Base-by-base conservation (phyloP, 2,888 invertebrate species). In the Plebejus melissa region DNA sequence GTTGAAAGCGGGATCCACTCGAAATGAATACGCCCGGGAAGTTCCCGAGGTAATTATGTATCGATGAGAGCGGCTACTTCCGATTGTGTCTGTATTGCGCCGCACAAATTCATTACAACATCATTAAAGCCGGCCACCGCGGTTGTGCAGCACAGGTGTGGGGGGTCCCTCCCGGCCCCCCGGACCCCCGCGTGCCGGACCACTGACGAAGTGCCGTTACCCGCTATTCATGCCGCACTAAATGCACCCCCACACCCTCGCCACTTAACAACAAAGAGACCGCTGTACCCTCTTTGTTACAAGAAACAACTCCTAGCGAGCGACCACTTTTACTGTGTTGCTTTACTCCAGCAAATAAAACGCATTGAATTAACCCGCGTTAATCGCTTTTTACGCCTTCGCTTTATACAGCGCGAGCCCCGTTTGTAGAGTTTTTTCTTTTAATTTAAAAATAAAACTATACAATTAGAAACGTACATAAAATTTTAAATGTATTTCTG, bases 201-300 rank as follows among this genome's bases (percentile, higher is more conserved):
- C 89, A 85, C 87, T 91, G 91, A 91, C 91, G 90, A 89, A 91
- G 91, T 92, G 91, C 91, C 91, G 90, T 90, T 90, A 89, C 90
- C 88, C 89, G 88, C 88, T 89, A 90, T 88, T 90, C 91, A 89
- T 87, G 87, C 86, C 84, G 85, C 88, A 88, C 90, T 90, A 90
- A 90, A 89, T 87, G 88, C 88, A 86, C 85, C 88, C 88, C 83
- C 78, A 65, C 75, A 54, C 83, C 83, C 79, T 83, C 87, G 88
- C 90, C 91, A 92, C 91, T 92, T 90, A 89, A 88, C 90, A 89
- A 92, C 91, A 92, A 91, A 93, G 91, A 91, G 88, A 90, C 88
- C 88, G 90, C 89, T 90, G 88, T 89, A 89, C 88, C 88, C 90
- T 90, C 93, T 91, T 91, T 91, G 90, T 93, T 90, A 90, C 85